phyloP scores from a whole-genome alignment of 2,888 invertebrate species.

The Zeuzera pyrina region DNA sequence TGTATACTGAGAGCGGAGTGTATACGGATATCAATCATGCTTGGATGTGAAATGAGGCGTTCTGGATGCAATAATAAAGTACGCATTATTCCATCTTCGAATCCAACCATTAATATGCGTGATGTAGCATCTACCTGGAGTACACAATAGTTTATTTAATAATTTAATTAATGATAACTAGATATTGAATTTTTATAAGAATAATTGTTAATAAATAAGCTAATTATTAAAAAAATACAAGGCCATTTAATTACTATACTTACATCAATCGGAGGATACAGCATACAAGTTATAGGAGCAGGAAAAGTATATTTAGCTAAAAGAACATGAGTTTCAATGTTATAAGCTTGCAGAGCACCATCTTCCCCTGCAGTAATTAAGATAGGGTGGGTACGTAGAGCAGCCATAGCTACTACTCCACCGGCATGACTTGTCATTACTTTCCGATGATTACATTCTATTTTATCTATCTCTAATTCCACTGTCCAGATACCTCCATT shows the following conservation, averaged over 20 bases:
- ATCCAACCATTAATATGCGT: slow-evolving; percentile 78
- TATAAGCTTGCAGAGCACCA: slow-evolving; percentile 82
- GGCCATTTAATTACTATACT: too few species aligned
- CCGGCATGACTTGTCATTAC: slow-evolving; percentile 85
- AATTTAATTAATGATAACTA: neutral
- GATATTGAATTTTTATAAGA: too few species aligned
- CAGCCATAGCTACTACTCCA: slow-evolving; percentile 76
- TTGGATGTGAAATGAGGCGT: slow-evolving; percentile 24
- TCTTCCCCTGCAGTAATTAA: slow-evolving; percentile 82
- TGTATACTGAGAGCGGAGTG: slow-evolving; percentile 51
- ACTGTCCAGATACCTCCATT: slow-evolving; percentile 81
- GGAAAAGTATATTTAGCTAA: slow-evolving; percentile 73
- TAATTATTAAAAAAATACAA: slow-evolving; percentile 1
- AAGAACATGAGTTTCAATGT: slow-evolving; percentile 74
- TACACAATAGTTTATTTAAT: neutral
- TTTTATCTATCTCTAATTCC: slow-evolving; percentile 58
- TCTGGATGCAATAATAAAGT: slow-evolving; percentile 50
- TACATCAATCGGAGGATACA: slow-evolving; percentile 83
- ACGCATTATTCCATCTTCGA: slow-evolving; percentile 81
- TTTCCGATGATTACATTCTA: slow-evolving; percentile 49
- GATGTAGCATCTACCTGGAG: slow-evolving; percentile 75
- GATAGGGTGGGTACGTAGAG: slow-evolving; percentile 79
- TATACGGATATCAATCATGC: slow-evolving; percentile 38
- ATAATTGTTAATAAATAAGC: neutral
- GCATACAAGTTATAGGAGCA: slow-evolving; percentile 67